Base-by-base conservation (phyloP, 2,113 vertebrate genomes). In the Todiramphus saurophagus region DNA sequence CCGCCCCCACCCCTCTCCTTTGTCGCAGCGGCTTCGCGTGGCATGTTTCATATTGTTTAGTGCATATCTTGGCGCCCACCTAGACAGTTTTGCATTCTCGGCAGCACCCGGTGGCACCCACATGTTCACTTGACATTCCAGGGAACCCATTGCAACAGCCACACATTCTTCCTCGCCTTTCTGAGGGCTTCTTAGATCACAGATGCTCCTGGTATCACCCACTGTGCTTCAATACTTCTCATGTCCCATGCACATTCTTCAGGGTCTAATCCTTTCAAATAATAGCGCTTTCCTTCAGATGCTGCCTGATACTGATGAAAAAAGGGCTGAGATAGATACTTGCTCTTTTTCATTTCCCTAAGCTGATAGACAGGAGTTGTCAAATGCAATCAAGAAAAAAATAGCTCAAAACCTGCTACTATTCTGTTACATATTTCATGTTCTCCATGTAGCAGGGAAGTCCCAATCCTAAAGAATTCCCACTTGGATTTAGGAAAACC, bases 41-140 rank as follows among this genome's bases (percentile, higher is more conserved):
- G 92, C 68, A 41, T 31, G 53, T 55, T 67, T 74, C 75, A 23
- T 67, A 73, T 75, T 80, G 96, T 93, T 78, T 67, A 21, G 21
- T 73, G 96, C 96, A 94, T 78, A 83, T 91, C 86, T 70, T 44
- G 41, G 92, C 79, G 56, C 96, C 97, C 97, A 97, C 95, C 97
- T 91, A 90, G 94, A 82, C 84, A 90, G 93, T 66, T 96, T 77
- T 72, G 90, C 93, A 33, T 86, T 91, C 94, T 94, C 95, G 3
- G 94, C 85, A 64, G 89, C 92, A 79, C 94, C 94, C 95, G 75
- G 91, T 91, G 95, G 92, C 93, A 96, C 96, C 96, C 97, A 81
- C 95, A 77, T 84, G 92, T 95, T 69, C 91, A 9, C 69, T 83
- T 92, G 89, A 84, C 96, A 83, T 97, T 95, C 90, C 97, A 70